phyloP scores from a whole-genome alignment of 2,113 vertebrate genomes.

The Salvelinus namaycush region DNA sequence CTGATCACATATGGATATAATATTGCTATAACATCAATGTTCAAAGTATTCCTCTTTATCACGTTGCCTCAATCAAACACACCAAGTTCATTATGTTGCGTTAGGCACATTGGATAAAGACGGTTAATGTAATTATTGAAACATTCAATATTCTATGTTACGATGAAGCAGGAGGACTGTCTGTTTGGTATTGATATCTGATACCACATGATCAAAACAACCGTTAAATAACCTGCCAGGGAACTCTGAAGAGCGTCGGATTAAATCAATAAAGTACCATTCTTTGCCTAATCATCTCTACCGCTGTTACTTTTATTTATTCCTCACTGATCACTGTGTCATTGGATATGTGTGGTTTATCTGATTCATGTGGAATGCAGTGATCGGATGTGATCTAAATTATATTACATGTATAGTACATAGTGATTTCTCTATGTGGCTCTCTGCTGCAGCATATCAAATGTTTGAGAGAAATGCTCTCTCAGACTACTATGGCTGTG shows the following conservation, averaged over 20 bases:
- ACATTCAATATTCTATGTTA: conserved; percentile 24
- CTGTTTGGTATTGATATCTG: too few species aligned
- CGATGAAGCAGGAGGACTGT: too few species aligned
- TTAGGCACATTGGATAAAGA: not conserved
- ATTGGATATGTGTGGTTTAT: conserved; percentile 19
- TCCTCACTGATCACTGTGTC: conserved; percentile 17
- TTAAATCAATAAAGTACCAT: conserved; percentile 15
- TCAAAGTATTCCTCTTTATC: too few species aligned
- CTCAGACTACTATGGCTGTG: too few species aligned
- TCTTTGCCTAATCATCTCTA: conserved; percentile 25
- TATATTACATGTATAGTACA: too few species aligned
- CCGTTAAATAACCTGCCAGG: conserved; percentile 6
- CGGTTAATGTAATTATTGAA: not conserved
- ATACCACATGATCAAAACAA: too few species aligned
- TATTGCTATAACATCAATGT: too few species aligned
- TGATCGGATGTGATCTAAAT: not conserved
- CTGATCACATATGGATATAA: too few species aligned
- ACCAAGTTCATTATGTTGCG: not conserved
- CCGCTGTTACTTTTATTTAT: conserved; percentile 28
- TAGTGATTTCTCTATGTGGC: too few species aligned
- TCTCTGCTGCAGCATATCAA: too few species aligned
- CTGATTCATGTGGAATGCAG: not conserved
- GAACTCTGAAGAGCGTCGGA: not conserved
- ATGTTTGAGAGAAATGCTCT: too few species aligned
- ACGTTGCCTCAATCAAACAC: too few species aligned